Conservation (phyloP, 2,888 invertebrate genomes). For the Chymomyza caudatula region DNA sequence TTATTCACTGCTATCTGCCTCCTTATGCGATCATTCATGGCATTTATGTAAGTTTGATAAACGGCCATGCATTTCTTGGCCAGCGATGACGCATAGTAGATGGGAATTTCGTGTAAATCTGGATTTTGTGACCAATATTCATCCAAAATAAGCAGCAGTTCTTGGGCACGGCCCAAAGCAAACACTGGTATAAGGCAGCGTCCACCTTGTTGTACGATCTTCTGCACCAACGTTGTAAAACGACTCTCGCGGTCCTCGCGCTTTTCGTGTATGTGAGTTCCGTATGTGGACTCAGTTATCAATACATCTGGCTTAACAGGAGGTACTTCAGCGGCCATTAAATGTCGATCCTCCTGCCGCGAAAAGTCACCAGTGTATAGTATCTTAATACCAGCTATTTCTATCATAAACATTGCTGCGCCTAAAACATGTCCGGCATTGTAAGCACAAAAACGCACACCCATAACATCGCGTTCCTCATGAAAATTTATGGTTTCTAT, state of each 20-base stretch:
- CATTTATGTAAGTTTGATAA: conserved; percentile 99
- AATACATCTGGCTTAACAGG: conserved; percentile 97
- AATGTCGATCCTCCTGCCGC: conserved; percentile 97
- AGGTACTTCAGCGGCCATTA: conserved; percentile 99
- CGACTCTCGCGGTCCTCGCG: conserved; percentile 96
- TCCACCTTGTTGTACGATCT: conserved; percentile 97
- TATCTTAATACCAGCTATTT: conserved; percentile 98
- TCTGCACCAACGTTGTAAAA: conserved; percentile 95
- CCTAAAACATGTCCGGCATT: conserved; percentile 99
- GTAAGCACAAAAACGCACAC: conserved; percentile 98
- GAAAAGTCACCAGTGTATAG: conserved; percentile 99
- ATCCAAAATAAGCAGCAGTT: conserved; percentile 94
- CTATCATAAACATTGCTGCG: conserved; percentile 99
- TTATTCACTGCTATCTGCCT: conserved; percentile 98
- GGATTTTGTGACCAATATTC: conserved; percentile 96
- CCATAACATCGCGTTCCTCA: conserved; percentile 97
- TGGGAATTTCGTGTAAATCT: conserved; percentile 95
- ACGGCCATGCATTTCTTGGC: conserved; percentile 99
- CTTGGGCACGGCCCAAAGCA: conserved; percentile 98
- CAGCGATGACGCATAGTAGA: conserved; percentile 99
- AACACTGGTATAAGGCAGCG: conserved; percentile 99
- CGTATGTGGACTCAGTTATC: conserved; percentile 99
- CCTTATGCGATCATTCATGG: conserved; percentile 98
- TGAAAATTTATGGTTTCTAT: conserved; percentile 99
- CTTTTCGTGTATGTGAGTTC: conserved; percentile 99